Percentiles rank a stretch among this genome's conserved stretches.
Conservation (phyloP, 2,113 vertebrate species). For the Holacanthus passer region DNA sequence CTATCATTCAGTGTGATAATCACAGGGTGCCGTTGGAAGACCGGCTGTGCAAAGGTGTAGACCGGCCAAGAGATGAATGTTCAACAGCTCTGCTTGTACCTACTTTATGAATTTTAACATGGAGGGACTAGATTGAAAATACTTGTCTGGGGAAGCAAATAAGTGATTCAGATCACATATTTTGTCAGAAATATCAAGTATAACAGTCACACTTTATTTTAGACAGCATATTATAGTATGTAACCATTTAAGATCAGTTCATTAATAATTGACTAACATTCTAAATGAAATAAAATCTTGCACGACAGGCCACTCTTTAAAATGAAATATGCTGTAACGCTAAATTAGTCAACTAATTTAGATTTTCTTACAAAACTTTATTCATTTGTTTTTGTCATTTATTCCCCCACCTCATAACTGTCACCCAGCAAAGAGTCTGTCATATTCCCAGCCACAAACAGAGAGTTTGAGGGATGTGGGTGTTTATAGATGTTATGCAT, state of each 20-base stretch:
- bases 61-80: slow-evolving; percentile 35
- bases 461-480: slow-evolving; percentile 24
- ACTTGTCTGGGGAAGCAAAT: slow-evolving; percentile 19
- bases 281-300: slow-evolving; percentile 43
- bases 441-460: slow-evolving; percentile 38
- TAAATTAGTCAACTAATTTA: slow-evolving; percentile 55
- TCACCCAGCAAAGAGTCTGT: slow-evolving; percentile 28
- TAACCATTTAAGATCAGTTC: slow-evolving; percentile 53
- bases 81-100: slow-evolving; percentile 37
- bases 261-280: slow-evolving; percentile 48
- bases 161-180: slow-evolving; percentile 36
- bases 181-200: slow-evolving; percentile 57
- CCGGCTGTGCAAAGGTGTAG: slow-evolving; percentile 32
- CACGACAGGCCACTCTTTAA: slow-evolving; percentile 38
- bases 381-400: slow-evolving; percentile 23
- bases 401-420: slow-evolving; percentile 10
- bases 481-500: slow-evolving; percentile 46
- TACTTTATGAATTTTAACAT: not conserved
- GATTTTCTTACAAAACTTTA: slow-evolving; percentile 16
- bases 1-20: slow-evolving; percentile 62
- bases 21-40: slow-evolving; percentile 23
- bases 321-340: slow-evolving; percentile 19
- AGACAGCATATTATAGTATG: slow-evolving; percentile 50
- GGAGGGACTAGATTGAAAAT: slow-evolving; percentile 13
- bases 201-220: slow-evolving; percentile 69